A percentile compares a stretch with the other conserved stretches of the same genome.
phyloP scores from a whole-genome alignment of 2,888 invertebrate genomes.

The Oscheius sp. region DNA sequence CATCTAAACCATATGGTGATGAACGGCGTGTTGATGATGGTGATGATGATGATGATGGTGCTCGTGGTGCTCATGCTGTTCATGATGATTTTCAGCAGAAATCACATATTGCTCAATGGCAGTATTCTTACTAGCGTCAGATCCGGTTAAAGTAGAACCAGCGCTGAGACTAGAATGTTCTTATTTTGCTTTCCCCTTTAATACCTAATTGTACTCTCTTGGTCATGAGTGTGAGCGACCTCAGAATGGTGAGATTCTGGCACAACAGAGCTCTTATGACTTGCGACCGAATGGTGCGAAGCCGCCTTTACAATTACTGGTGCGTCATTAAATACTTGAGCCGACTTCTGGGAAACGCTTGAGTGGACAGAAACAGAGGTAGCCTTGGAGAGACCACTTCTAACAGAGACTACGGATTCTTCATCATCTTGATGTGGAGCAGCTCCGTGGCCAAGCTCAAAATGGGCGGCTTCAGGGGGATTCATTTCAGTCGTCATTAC shows the following conservation, averaged over 20 bases:
- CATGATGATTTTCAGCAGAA: not conserved
- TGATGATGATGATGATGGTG: conserved; percentile 9
- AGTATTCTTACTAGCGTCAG: conserved; percentile 1
- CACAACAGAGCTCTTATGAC: conserved; percentile 12
- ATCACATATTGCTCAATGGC: conserved; percentile 14
- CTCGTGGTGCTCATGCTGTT: not conserved
- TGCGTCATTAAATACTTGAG: conserved; percentile 25
- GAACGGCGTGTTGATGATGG: not conserved
- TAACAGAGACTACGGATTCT: conserved; percentile 5
- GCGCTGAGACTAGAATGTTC: not conserved
- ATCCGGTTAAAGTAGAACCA: conserved; percentile 7
- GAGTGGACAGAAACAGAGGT: conserved; percentile 52
- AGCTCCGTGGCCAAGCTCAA: conserved; percentile 4
- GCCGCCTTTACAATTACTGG: conserved; percentile 1
- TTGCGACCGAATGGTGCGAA: not conserved
- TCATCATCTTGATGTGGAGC: conserved; percentile 3
- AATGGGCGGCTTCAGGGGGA: not conserved
- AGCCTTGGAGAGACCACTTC: conserved; percentile 38
- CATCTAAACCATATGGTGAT: not conserved
- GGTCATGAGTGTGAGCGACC: conserved; percentile 16
- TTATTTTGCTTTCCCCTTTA: not conserved
- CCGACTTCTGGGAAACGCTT: conserved; percentile 49
- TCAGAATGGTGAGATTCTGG: conserved; percentile 23
- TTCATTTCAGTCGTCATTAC: not conserved
- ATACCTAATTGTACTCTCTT: conserved; percentile 22